Evolutionary conservation across 1,140 invertebrate species (phyloP).

Genomic region (Drosophila kepulauana): DNA sequence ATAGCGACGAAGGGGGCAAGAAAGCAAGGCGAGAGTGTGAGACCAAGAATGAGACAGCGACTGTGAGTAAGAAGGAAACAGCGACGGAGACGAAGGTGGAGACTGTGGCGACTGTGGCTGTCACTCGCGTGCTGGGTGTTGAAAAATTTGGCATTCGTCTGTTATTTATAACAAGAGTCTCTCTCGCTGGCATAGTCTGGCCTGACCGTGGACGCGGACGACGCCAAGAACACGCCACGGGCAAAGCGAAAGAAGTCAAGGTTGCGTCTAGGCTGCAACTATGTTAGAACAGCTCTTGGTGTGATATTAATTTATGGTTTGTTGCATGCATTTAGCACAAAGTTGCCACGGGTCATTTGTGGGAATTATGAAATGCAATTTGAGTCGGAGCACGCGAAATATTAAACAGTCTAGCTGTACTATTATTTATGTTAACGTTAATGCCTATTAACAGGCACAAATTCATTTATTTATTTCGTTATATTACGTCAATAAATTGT

Average conservation of each 20-base stretch:
- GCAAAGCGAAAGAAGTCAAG: slow-evolving; percentile 61
- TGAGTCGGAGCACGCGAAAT: neutral
- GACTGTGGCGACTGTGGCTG: slow-evolving; percentile 13
- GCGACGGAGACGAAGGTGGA: neutral
- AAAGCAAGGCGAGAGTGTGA: neutral
- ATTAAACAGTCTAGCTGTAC: neutral
- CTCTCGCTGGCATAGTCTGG: slow-evolving; percentile 18
- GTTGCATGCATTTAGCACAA: slow-evolving; percentile 29
- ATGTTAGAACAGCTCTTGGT: slow-evolving; percentile 53
- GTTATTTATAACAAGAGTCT: slow-evolving; percentile 57
- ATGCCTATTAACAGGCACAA: too few relatives aligned
- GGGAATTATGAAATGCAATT: slow-evolving; percentile 12
- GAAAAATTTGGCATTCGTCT: slow-evolving; percentile 60
- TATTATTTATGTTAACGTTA: neutral
- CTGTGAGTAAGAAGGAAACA: neutral
- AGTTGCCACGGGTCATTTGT: slow-evolving; percentile 52
- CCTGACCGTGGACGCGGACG: slow-evolving; percentile 48
- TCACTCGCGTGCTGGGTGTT: slow-evolving; percentile 56
- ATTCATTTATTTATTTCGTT: neutral
- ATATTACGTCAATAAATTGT: neutral
- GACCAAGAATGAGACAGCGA: neutral
- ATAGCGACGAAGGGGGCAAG: neutral
- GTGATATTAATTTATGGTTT: slow-evolving; percentile 67
- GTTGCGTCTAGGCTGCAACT: slow-evolving; percentile 63
- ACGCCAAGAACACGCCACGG: slow-evolving; percentile 38